Base-by-base conservation (phyloP, 2,888 invertebrate genomes). In the Megalurothrips usitatus region DNA sequence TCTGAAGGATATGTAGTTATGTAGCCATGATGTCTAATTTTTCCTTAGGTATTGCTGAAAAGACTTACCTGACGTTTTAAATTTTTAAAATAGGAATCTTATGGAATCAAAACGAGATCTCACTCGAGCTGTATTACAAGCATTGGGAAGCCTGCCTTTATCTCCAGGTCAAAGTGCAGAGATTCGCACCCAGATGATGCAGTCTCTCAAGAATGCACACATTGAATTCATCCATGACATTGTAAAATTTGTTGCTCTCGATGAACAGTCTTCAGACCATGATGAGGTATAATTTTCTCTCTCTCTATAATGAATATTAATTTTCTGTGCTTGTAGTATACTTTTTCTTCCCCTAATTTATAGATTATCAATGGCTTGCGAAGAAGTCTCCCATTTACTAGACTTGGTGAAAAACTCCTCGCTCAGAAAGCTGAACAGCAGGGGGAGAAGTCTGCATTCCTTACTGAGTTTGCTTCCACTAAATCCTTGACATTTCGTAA, bases 51-150 rank as follows among this genome's bases (percentile, higher is more conserved):
- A 43, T 43, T 6, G 3, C 34, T 43, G 17, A 52, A 52, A 52
- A 52, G 17, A 14, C 8, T 52, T 52, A 52, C 10, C 10, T 52
- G 19, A 52, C 8, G 10, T 26, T 26, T 75, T 63, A 63, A 63
- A 11, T 23, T 23, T 68, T 58, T 58, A 17, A 4, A 6, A 10
- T 92, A 93, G 86, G 90, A 91, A 83, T 89, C 89, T 81, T 88
- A 91, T 81, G 90, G 91, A 14, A 87, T 89, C 83, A 89, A 75
- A 75, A 26, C 23, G 26, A 75, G 68, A 75, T 8, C 26, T 84
- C 81, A 83, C 84, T 17, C 81, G 84, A 11, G 83, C 83, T 43
- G 82, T 85, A 28, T 81, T 85, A 82, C 84, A 85, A 79, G 82
- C 84, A 4, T 81, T 85, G 26, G 82, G 83, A 12, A 83, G 83